Base-by-base conservation (phyloP, 2,797 vertebrate genomes). In the Staurois parvus region DNA sequence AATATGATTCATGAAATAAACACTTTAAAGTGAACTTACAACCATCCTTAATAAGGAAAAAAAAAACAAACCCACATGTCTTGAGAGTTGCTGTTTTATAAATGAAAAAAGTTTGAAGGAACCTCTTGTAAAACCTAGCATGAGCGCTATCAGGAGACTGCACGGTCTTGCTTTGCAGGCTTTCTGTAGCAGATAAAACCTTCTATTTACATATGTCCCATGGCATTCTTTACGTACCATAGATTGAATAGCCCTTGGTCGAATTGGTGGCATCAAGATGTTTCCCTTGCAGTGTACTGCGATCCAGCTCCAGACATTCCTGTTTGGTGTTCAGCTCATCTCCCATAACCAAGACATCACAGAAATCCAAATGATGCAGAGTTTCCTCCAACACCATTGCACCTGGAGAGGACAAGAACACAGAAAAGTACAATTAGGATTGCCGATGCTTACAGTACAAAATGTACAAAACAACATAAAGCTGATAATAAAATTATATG, bases 321-420 rank as follows among this genome's bases (percentile, higher is more conserved):
- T 94, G 92, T 28, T 94, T 94, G 1, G 95, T 93, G 83, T 93
- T 93, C 73, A 99, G 90, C 91, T 98, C 97, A 87, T 96, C 92
- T 0, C 96, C 98, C 88, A 96, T 91, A 10, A 99, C 96, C 92
- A 98, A 90, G 89, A 99, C 89, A 78, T 99, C 98, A 93, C 98
- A 99, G 92, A 98, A 99, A 91, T 99, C 98, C 92, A 99, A 91
- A 90, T 96, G 98, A 91, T 99, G 97, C 72, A 97, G 95, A 89
- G 96, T 96, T 93, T 98, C 96, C 88, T 98, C 96, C 87, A 96
- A 88, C 52, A 95, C 84, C 13, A 92, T 90, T 1, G 95, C 89
- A 64, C 94, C 94, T 83, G 79, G 93, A 70, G 79, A 12, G 45
- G 86, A 85, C 81, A n/a, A 83, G 87, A 90, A 74, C 64, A 28